Base-by-base conservation (phyloP, 2,113 vertebrate genomes). In the Oncorhynchus masou region DNA sequence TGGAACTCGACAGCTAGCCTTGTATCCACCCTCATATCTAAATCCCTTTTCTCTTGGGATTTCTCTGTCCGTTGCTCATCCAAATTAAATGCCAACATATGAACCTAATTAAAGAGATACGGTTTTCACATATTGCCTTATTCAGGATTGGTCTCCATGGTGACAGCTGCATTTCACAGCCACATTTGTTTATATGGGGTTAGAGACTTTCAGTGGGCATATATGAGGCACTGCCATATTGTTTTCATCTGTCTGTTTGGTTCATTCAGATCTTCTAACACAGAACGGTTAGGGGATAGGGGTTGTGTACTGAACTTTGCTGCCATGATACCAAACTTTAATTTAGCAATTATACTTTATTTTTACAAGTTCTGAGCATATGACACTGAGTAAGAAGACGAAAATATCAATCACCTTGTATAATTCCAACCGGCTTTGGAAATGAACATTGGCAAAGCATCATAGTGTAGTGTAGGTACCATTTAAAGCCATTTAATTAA, bases 101-200 rank as follows among this genome's bases (percentile, higher is more conserved):
- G 2, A 29, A 68, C 39, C 2, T 34, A 29, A 39, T 31, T 68
- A n/a, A 68, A 68, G 29, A 68, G 66, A 34, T 68, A 20, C 16
- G 7, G 8, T 20, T 15, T 64, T 74, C 73, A n/a, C 71, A 25
- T 49, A 64, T 22, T 74, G 73, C 62, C 65, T 66, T 65, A 54
- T 49, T 64, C 59, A 27, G 62, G 6, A 49, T 27, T 59, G 12
- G 49, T 29, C 48, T 71, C 51, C 45, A 71, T 71, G 16, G 24
- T 25, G 15, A 68, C 19, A 68, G 51, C 51, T 19, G 24, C 27
- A 2, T 29, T 70, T 71, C 29, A 48, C 15, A n/a, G 45, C n/a
- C 25, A 67, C 27, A 34, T 68, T 68, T 27, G 27, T 67, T 67
- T 67, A 67, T 66, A 39, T 39, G 51, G 16, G 51, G 51, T 19